A percentile compares a stretch with the other conserved stretches of the same genome.
These are phyloP conservation scores for Anaspis maculata DNA, from an alignment of 2,888 invertebrate genomes.

Conservation along the genomic window DNA sequence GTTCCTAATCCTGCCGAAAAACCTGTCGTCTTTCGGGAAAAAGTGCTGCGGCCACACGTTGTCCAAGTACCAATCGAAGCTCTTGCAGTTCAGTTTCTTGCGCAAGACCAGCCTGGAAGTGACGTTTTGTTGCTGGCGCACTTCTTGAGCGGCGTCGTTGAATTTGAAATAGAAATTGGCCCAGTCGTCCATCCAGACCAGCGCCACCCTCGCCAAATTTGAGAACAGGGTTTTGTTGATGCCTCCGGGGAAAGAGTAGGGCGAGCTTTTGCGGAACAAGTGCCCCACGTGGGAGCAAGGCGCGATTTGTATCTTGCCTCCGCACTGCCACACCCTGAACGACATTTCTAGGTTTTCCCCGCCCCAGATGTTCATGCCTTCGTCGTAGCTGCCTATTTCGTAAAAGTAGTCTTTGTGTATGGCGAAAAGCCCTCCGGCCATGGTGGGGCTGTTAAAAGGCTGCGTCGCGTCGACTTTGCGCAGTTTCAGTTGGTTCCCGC, in stretches of 20 bases:
- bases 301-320: constrained; percentile 81
- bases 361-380: constrained; percentile 86
- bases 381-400: constrained; percentile 65
- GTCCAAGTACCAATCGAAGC: constrained; percentile 88
- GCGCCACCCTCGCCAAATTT: constrained; percentile 86
- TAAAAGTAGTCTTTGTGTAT: constrained; percentile 81
- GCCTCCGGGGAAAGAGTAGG: constrained; percentile 92
- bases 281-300: constrained; percentile 93
- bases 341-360: constrained; percentile 97
- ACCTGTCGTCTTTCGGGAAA: constrained; percentile 77
- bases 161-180: constrained; percentile 85
- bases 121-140: constrained; percentile 55
- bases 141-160: constrained; percentile 58
- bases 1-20: constrained; percentile 77
- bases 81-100: constrained; percentile 69
- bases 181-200: constrained; percentile 99
- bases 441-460: constrained; percentile 74
- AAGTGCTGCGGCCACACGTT: constrained; percentile 96
- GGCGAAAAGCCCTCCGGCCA: constrained; percentile 93
- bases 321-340: constrained; percentile 94
- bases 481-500: constrained; percentile 54
- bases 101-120: constrained; percentile 51
- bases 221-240: constrained; percentile 78
- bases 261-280: constrained; percentile 85
- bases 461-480: constrained; percentile 56